A percentile compares a stretch with the other conserved stretches of the same genome.
These are phyloP conservation scores for Pangasianodon hypophthalmus DNA, from an alignment of 2,113 vertebrate species.

Conservation along the genomic window DNA sequence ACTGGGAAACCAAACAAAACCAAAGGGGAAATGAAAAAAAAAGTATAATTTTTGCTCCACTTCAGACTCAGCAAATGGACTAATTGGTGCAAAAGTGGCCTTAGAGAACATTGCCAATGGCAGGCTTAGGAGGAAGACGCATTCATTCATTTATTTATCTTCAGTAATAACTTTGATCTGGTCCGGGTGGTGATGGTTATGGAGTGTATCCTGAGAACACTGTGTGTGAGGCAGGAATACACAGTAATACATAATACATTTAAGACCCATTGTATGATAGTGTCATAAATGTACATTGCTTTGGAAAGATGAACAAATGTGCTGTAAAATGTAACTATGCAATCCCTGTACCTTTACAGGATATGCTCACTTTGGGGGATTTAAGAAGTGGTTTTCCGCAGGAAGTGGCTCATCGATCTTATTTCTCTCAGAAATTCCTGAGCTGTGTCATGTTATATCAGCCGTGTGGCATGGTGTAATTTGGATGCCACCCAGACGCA, in stretches of 20 bases:
- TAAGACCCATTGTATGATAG: not conserved
- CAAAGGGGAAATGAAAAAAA: conserved; percentile 1
- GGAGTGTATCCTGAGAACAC: not conserved
- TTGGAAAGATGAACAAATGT: not conserved
- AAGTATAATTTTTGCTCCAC: not conserved
- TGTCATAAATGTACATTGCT: not conserved
- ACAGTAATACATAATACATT: not conserved
- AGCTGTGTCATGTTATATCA: not conserved
- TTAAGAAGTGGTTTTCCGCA: not conserved
- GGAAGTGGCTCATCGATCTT: not conserved
- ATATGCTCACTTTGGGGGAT: not conserved
- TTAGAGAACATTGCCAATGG: not conserved
- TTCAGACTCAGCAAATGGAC: not conserved
- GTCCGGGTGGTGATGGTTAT: not conserved
- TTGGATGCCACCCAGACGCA: conserved; percentile 2
- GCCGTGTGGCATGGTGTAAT: not conserved
- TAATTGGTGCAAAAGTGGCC: not conserved
- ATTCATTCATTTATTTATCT: not conserved
- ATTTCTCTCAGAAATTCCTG: not conserved
- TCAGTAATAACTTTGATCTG: not conserved
- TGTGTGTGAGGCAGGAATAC: not conserved
- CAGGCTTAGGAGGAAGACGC: not conserved
- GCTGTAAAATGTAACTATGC: not conserved
- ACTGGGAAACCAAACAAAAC: not conserved
- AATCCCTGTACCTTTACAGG: not conserved